Evolutionary conservation across 2,113 vertebrate genomes (phyloP).

Genomic region (Probosciger aterrimus): DNA sequence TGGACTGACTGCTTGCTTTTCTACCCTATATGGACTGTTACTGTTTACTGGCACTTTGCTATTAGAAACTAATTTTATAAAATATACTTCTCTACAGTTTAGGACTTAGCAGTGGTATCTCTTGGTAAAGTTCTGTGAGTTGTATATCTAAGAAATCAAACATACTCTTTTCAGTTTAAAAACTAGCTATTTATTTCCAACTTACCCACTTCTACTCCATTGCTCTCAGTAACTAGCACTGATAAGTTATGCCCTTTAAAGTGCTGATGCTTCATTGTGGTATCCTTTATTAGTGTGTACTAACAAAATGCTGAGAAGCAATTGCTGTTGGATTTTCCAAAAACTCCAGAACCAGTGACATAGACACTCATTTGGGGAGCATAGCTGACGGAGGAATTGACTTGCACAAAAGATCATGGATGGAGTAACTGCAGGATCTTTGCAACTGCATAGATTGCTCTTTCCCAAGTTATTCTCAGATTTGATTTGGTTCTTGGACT

Average conservation of each 20-base stretch:
- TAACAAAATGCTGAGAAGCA: conserved; percentile 4
- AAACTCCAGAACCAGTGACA: not conserved
- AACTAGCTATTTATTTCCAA: conserved; percentile 10
- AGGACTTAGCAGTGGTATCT: not conserved
- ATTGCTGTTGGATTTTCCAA: not conserved
- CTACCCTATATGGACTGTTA: not conserved
- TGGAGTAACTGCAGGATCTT: not conserved
- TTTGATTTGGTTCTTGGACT: not conserved
- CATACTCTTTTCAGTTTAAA: not conserved
- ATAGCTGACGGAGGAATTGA: not conserved
- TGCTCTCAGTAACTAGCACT: not conserved
- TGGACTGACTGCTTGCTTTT: not conserved
- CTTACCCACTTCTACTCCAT: not conserved
- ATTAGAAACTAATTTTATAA: not conserved
- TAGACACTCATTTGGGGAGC: not conserved
- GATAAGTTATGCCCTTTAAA: not conserved
- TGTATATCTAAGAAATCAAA: not conserved
- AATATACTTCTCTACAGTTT: not conserved
- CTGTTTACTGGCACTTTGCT: not conserved
- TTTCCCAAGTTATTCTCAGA: not conserved
- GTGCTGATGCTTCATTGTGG: not conserved
- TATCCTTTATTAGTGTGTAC: not conserved
- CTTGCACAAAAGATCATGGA: not conserved
- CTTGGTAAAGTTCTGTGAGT: not conserved
- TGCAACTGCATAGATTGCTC: fast-evolving